Percentiles rank a stretch among this genome's conserved stretches.
Conservation (phyloP, 2,113 vertebrate species). For the Apistogramma diplotaenia region DNA sequence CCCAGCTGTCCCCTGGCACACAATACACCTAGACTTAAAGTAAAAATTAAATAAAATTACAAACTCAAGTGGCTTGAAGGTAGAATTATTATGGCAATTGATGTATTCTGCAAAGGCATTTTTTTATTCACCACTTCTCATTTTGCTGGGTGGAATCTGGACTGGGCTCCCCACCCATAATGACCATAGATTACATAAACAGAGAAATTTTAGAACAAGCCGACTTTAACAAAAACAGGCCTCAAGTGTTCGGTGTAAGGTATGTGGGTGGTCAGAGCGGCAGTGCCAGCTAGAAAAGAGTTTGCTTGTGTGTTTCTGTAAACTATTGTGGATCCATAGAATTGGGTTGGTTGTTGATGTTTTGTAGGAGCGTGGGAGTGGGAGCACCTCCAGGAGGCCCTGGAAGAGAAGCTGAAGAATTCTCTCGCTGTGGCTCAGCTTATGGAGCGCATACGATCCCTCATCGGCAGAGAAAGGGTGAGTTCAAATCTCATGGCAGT, state of each 20-base stretch:
- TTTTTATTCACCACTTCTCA: background rate
- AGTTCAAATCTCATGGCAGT: background rate
- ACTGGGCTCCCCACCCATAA: background rate
- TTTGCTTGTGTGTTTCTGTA: slow-evolving; percentile 21
- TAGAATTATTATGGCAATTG: background rate
- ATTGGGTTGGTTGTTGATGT: slow-evolving; percentile 37
- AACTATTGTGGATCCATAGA: slow-evolving; percentile 15
- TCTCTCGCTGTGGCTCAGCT: slow-evolving; percentile 83
- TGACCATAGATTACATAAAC: slow-evolving; percentile 28
- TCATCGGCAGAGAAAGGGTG: slow-evolving; percentile 80
- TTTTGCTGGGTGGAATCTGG: background rate
- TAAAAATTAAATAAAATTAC: background rate
- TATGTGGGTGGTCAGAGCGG: slow-evolving; percentile 25
- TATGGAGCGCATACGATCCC: slow-evolving; percentile 88
- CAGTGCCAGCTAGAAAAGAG: slow-evolving; percentile 18
- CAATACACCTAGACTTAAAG: background rate
- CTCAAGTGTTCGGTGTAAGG: background rate
- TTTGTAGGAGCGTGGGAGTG: slow-evolving; percentile 89
- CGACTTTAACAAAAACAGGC: slow-evolving; percentile 23
- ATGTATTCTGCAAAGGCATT: background rate
- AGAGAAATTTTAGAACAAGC: slow-evolving; percentile 21
- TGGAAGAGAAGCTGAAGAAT: slow-evolving; percentile 90
- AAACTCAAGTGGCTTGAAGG: background rate
- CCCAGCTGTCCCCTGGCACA: background rate
- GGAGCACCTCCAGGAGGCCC: slow-evolving; percentile 88